These are phyloP conservation scores for Candidula unifasciata DNA, from an alignment of 2,888 invertebrate genomes.

Conservation along the genomic window DNA sequence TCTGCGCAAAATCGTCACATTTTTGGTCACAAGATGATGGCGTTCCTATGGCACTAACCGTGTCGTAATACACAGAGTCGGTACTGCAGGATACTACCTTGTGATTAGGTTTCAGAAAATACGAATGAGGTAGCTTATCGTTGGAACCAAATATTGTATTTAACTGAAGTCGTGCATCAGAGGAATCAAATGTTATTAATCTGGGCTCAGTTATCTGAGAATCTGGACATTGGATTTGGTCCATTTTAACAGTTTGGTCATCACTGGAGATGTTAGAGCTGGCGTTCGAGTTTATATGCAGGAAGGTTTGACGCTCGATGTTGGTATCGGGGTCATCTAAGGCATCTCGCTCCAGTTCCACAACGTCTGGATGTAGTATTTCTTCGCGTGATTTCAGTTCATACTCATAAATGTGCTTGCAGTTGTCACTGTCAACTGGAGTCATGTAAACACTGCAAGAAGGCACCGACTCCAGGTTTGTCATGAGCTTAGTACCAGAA, in stretches of 20 bases:
- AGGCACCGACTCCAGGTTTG: not conserved
- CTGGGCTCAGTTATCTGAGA: not conserved
- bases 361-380: not conserved
- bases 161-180: not conserved
- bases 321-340: not conserved
- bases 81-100: not conserved
- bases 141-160: not conserved
- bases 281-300: not conserved
- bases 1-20: not conserved
- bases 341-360: not conserved
- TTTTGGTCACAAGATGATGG: not conserved
- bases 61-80: slow-evolving; percentile 34
- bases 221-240: not conserved
- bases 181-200: too few relatives aligned
- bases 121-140: not conserved
- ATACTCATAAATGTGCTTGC: too few relatives aligned
- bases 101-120: not conserved
- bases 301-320: not conserved
- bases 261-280: too few relatives aligned
- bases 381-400: not conserved
- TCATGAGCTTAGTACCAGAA: not conserved
- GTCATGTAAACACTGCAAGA: slow-evolving; percentile 13
- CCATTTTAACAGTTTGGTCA: not conserved
- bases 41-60: slow-evolving; percentile 17
- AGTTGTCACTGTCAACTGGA: not conserved